Conservation (phyloP, 1,140 invertebrate species). For the Lanistes nyassanus region DNA sequence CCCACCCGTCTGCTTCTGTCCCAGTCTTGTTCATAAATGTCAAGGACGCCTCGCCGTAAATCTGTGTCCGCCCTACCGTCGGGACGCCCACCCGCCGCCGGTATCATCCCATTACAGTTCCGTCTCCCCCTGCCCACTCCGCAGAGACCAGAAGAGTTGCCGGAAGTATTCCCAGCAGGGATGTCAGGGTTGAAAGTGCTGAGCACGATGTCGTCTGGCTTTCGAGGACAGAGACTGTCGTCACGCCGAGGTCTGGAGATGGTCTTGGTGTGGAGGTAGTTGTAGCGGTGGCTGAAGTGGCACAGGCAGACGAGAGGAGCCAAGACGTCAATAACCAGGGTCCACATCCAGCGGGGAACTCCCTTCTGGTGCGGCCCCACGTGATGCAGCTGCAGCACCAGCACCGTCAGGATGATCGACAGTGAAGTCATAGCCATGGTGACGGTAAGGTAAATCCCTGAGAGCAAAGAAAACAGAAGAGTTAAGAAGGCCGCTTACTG, state of each 20-base stretch:
- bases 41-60: too few species aligned
- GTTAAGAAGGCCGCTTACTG: too few species aligned
- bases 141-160: too few species aligned
- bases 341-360: constrained; percentile 59
- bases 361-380: constrained; percentile 61
- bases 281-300: constrained; percentile 19
- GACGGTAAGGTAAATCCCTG: constrained; percentile 68
- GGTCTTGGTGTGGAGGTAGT: constrained; percentile 13
- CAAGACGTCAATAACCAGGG: constrained; percentile 39
- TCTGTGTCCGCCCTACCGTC: too few species aligned
- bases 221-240: constrained; percentile 3
- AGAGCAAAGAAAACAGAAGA: background rate
- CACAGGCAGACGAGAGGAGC: constrained; percentile 43
- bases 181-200: background rate
- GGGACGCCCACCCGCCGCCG: background rate
- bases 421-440: constrained; percentile 68
- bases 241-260: background rate
- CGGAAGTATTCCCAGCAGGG: too few species aligned
- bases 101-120: constrained; percentile 20
- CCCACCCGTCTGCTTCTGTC: too few species aligned
- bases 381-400: constrained; percentile 67
- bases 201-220: background rate
- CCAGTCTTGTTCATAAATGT: too few species aligned
- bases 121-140: background rate
- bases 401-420: constrained; percentile 67